Percentiles rank a stretch among this genome's conserved stretches.
Evolutionary conservation across 1,140 invertebrate species (phyloP).

Genomic region (Zophobas atratus): DNA sequence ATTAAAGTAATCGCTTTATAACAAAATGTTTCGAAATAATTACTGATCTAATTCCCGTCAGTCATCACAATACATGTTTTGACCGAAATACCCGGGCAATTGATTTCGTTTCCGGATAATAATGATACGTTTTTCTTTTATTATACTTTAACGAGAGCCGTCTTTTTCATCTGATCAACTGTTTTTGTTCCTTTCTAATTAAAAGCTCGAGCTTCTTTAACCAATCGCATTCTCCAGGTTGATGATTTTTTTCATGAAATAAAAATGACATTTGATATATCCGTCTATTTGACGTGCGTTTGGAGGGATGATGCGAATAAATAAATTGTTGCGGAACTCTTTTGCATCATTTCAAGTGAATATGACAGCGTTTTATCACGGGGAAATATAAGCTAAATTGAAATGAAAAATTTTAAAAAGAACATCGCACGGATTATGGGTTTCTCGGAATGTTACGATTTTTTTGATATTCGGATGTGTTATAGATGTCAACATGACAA

Average conservation of each 20-base stretch:
- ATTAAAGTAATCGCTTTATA: no score
- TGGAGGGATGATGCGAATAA: background rate
- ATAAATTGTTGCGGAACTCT: slow-evolving; percentile 11
- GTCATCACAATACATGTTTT: no score
- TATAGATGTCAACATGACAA: no score
- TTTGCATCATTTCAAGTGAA: slow-evolving; percentile 21
- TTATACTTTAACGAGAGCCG: background rate
- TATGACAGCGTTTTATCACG: slow-evolving; percentile 3
- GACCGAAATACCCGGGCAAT: no score
- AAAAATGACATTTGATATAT: background rate
- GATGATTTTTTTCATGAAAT: background rate
- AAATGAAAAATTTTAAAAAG: no score
- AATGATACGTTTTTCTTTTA: slow-evolving; percentile 7
- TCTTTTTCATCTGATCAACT: background rate
- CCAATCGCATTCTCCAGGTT: no score
- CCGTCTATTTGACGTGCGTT: background rate
- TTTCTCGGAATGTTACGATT: no score
- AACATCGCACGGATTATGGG: no score
- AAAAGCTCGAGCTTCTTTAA: background rate
- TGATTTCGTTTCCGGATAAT: background rate
- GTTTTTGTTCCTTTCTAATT: background rate
- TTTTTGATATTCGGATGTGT: no score
- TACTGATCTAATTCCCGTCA: no score
- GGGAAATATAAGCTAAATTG: no score
- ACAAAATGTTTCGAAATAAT: no score